Base-by-base conservation (phyloP, 2,797 vertebrate genomes). In the Sarcoramphus papa region DNA sequence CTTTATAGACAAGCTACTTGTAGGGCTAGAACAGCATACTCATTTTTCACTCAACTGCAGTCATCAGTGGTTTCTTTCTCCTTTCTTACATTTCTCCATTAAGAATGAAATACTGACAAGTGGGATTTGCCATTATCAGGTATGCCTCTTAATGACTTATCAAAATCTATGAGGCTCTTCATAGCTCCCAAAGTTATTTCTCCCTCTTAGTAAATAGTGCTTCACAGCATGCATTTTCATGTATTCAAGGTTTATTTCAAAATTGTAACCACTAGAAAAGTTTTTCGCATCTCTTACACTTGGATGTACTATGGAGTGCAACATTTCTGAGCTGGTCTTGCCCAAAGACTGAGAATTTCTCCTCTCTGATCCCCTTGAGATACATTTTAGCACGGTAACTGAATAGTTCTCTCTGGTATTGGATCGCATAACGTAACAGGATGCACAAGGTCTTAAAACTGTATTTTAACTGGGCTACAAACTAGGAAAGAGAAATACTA, bases 341-440 rank as follows among this genome's bases (percentile, higher is more conserved):
- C 53, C 43, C 35, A 51, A 65, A 87, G 33, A 60, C 33, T 22
- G 15, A 87, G 28, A 48, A 85, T 57, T 89, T 82, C 43, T 87
- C 31, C 41, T 65, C 19, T 91, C 20, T 33, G 35, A 79, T 40
- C 18, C 68, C 25, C 41, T 3, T 54, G 17, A 82, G 30, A 37
- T 19, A 48, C 3, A 43, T 75, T 88, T 93, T 63, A 68, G 20
- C n/a, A 22, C 1, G 3, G 3, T 51, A 64, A 81, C 20, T 80
- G 41, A 30, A 41, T 27, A 64, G 28, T 53, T 56, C 41, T 75
- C n/a, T 37, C 57, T 60, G 63, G 40, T 33, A 51, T 1, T 30
- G 28, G 8, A 67, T 54, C 0, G 0, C 10, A 22, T 33, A 35
- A 85, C 0, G 5, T 20, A 86, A 80, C 5, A 64, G n/a, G 27